These are phyloP conservation scores for Mixornis gularis DNA, from an alignment of 2,113 vertebrate species.

Conservation along the genomic window DNA sequence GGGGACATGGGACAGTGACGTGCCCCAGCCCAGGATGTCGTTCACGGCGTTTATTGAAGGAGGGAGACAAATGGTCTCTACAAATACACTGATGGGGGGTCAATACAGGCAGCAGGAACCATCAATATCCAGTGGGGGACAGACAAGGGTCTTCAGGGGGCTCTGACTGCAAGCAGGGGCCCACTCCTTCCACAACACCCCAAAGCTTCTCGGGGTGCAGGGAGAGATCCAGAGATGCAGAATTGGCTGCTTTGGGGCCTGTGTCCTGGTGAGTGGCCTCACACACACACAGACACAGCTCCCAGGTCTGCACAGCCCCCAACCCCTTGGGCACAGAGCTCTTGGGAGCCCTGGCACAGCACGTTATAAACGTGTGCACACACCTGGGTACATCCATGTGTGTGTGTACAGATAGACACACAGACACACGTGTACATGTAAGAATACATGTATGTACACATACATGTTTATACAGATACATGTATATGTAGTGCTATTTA, in stretches of 20 bases:
- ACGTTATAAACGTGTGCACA: fast-evolving
- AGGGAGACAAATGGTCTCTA: neutral
- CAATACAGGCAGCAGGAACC: fast-evolving
- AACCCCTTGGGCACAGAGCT: neutral
- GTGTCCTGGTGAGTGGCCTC: neutral
- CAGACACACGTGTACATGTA: neutral
- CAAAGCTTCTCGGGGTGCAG: neutral
- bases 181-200: fast-evolving
- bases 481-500: neutral
- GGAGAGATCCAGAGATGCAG: neutral
- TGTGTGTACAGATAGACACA: neutral
- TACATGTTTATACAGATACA: neutral
- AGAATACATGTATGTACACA: neutral
- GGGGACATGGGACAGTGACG: neutral
- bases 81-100: neutral
- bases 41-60: neutral
- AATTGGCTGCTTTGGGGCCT: neutral
- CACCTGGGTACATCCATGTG: fast-evolving
- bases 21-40: neutral
- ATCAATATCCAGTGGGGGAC: fast-evolving
- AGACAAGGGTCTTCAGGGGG: fast-evolving
- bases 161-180: fast-evolving
- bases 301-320: neutral
- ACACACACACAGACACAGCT: neutral
- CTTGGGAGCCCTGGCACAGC: neutral